Evolutionary conservation across 2,113 vertebrate genomes (phyloP).

Genomic region (Pavo muticus): DNA sequence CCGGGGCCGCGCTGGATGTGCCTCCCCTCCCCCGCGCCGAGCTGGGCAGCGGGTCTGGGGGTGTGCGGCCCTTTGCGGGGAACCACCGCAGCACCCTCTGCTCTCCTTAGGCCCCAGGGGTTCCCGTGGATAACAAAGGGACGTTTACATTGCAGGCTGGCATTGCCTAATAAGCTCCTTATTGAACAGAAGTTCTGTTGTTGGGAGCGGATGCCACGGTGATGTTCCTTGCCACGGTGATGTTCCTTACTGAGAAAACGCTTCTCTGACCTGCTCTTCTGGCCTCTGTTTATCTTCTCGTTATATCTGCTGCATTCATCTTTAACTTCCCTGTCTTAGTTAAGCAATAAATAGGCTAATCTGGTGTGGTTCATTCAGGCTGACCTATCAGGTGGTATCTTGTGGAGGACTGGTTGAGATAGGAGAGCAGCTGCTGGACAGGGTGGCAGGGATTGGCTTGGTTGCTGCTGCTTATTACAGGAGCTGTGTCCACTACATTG

Average conservation of each 20-base stretch:
- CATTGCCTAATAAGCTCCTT: background rate
- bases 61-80: background rate
- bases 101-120: background rate
- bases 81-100: background rate
- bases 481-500: background rate
- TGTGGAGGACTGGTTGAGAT: background rate
- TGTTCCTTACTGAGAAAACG: background rate
- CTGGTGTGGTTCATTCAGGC: background rate
- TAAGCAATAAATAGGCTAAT: background rate
- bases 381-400: background rate
- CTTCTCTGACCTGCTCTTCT: background rate
- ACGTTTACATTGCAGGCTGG: background rate
- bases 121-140: background rate
- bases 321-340: background rate
- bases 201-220: background rate
- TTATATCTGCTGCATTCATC: background rate
- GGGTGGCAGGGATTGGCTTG: background rate
- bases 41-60: background rate
- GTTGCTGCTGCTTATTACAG: background rate
- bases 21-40: background rate
- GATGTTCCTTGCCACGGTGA: background rate
- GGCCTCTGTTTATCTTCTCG: background rate
- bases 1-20: no score
- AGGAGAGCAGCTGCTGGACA: background rate
- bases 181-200: background rate